These are phyloP conservation scores for Caiman crocodilus DNA, from an alignment of 2,797 vertebrate species.

Conservation along the genomic window DNA sequence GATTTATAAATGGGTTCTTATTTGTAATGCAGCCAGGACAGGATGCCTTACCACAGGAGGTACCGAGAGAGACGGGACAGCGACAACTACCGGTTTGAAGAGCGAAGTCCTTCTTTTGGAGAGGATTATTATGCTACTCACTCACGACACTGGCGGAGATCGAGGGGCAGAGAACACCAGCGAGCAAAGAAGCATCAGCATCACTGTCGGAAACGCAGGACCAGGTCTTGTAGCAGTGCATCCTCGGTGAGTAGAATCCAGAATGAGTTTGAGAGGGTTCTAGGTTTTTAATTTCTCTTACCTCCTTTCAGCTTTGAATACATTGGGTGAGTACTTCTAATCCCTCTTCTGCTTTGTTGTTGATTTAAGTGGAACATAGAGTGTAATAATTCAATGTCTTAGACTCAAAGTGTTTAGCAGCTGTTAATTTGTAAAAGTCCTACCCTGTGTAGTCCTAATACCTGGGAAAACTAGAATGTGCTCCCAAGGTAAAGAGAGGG, in stretches of 20 bases:
- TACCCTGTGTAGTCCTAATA: background rate
- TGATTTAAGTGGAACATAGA: background rate
- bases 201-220: slow-evolving; percentile 80
- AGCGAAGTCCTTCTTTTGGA: slow-evolving; percentile 78
- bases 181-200: slow-evolving; percentile 72
- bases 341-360: slow-evolving; percentile 12
- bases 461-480: background rate
- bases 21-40: slow-evolving; percentile 75
- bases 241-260: slow-evolving; percentile 87
- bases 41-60: slow-evolving; percentile 78
- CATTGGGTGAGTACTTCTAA: slow-evolving; percentile 82
- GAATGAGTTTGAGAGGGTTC: slow-evolving; percentile 63
- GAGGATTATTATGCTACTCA: slow-evolving; percentile 78
- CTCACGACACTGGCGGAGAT: slow-evolving; percentile 71
- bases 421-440: background rate
- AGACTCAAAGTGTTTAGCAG: background rate
- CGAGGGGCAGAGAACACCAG: slow-evolving; percentile 75
- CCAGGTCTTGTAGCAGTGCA: slow-evolving; percentile 85
- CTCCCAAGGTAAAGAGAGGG: background rate
- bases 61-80: slow-evolving; percentile 76
- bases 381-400: background rate
- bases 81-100: slow-evolving; percentile 75
- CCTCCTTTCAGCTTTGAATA: slow-evolving; percentile 65
- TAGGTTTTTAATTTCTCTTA: slow-evolving; percentile 53
- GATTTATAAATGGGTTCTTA: accelerated